Conservation (phyloP, 2,113 vertebrate species). For the Limnothrissa miodon region DNA sequence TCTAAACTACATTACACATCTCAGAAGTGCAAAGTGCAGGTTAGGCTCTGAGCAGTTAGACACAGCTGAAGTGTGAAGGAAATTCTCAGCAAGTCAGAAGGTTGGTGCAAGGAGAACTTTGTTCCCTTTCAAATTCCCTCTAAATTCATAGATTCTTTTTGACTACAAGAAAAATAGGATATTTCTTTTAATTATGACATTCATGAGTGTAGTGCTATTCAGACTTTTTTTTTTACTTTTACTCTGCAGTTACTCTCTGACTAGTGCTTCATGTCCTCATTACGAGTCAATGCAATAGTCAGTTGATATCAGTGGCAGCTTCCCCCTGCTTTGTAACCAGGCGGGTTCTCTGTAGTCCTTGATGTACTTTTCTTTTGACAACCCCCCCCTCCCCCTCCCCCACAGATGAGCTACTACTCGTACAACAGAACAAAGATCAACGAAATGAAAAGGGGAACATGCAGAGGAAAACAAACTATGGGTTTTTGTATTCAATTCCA, state of each 20-base stretch:
- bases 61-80: background rate
- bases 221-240: conserved; percentile 50
- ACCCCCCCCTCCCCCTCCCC: conserved; percentile 45
- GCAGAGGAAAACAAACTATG: conserved; percentile 36
- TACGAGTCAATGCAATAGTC: conserved; percentile 57
- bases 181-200: conserved; percentile 64
- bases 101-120: background rate
- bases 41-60: background rate
- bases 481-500: conserved; percentile 18
- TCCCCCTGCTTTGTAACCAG: conserved; percentile 50
- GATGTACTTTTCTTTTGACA: conserved; percentile 50
- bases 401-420: conserved; percentile 42
- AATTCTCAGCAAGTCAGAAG: background rate
- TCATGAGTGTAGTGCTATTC: conserved; percentile 61
- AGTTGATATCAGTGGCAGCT: conserved; percentile 53
- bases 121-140: conserved; percentile 14
- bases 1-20: background rate
- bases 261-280: conserved; percentile 50
- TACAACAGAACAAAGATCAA: conserved; percentile 45
- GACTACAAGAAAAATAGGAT: conserved; percentile 35
- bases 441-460: conserved; percentile 44
- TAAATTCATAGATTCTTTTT: conserved; percentile 45
- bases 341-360: conserved; percentile 51
- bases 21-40: background rate
- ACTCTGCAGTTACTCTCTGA: conserved; percentile 55